A percentile compares a stretch with the other conserved stretches of the same genome.
Conservation (phyloP, 37 sponge, comb jelly and placozoan genomes). For the Spongia lamella region DNA sequence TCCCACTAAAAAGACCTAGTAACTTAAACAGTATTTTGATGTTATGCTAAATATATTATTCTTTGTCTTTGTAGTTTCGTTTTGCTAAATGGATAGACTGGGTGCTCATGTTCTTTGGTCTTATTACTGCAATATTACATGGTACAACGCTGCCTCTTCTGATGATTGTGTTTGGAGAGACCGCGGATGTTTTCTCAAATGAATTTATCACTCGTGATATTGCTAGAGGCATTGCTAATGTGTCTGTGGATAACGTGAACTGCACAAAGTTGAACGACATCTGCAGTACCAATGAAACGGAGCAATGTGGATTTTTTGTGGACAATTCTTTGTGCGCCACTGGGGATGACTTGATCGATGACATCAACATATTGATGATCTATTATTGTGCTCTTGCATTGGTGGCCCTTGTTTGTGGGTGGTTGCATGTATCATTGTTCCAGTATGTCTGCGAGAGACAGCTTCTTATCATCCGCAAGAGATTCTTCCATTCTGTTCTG, state of each 20-base stretch:
- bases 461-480: constrained; percentile 56
- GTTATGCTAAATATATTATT: too few species aligned
- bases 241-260: too few species aligned
- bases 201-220: constrained; percentile 9
- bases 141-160: constrained; percentile 64
- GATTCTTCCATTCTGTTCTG: constrained; percentile 61
- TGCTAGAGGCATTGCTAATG: too few species aligned
- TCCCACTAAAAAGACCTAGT: too few species aligned
- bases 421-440: constrained; percentile 58
- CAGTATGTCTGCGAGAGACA: constrained; percentile 64
- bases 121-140: constrained; percentile 50
- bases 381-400: constrained; percentile 40
- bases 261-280: too few species aligned
- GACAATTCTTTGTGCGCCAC: too few species aligned
- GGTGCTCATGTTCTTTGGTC: constrained; percentile 60
- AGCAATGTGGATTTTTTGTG: too few species aligned
- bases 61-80: constrained; percentile 53
- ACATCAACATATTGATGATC: neutral
- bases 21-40: too few species aligned
- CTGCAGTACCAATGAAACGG: too few species aligned
- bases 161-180: constrained; percentile 68
- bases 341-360: too few species aligned
- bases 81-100: constrained; percentile 62
- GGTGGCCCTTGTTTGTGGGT: constrained; percentile 39
- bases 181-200: constrained; percentile 51